Percentiles rank a stretch among this genome's conserved stretches.
Evolutionary conservation across 30 jellyfish, hydroid and myxozoan genomes (phyloP).

Genomic region (Morbakka virulenta): DNA sequence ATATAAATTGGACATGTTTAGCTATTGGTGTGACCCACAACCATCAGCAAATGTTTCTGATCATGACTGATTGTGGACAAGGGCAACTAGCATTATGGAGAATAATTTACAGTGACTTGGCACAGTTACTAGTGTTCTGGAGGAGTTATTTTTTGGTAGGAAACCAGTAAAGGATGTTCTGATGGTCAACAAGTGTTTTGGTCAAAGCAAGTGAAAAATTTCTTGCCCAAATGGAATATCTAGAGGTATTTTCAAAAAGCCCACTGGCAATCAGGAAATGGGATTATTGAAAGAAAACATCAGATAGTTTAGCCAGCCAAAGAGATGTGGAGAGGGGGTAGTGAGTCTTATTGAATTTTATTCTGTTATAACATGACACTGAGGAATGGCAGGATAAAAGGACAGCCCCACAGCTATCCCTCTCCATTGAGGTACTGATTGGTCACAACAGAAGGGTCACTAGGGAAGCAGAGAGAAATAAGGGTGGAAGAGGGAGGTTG

Average conservation of each 20-base stretch:
- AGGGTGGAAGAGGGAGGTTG: no score
- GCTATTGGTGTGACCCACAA: conserved; percentile 25
- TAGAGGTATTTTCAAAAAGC: background rate
- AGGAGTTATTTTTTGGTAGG: background rate
- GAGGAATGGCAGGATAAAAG: conserved; percentile 6
- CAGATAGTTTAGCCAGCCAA: conserved; percentile 1
- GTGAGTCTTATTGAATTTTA: background rate
- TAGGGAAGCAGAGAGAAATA: no score
- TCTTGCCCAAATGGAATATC: background rate
- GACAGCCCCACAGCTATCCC: conserved; percentile 8
- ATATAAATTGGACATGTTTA: conserved; percentile 6
- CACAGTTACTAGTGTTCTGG: background rate
- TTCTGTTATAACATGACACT: conserved; percentile 15
- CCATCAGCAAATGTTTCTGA: no score
- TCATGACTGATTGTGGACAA: conserved; percentile 20
- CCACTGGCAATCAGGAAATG: conserved; percentile 13
- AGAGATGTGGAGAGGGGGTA: conserved; percentile 4
- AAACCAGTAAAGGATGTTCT: conserved; percentile 16
- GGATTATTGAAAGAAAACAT: conserved; percentile 17
- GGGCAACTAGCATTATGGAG: conserved; percentile 23
- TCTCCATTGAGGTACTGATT: no score
- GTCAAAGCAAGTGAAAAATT: background rate
- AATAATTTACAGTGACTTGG: background rate
- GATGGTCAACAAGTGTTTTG: conserved; percentile 3
- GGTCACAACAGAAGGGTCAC: no score